phyloP scores from a whole-genome alignment of 2,113 vertebrate species.

The Zosterops hypoxanthus region DNA sequence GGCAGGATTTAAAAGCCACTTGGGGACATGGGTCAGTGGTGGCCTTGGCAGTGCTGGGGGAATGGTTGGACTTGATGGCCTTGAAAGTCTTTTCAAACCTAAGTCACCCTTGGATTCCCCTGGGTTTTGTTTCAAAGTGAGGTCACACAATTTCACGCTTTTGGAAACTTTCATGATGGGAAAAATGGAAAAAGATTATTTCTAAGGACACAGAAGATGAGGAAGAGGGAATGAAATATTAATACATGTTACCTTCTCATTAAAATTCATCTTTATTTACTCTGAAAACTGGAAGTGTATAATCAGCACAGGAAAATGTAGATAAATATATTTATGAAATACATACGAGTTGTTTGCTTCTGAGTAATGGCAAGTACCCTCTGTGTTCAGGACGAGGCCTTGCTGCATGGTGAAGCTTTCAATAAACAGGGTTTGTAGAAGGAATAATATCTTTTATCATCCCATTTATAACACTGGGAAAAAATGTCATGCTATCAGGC shows the following conservation, averaged over 20 bases:
- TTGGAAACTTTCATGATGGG: not conserved
- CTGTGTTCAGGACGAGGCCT: not conserved
- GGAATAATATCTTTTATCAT: not conserved
- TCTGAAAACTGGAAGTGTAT: not conserved
- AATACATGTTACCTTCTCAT: not conserved
- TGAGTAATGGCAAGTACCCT: not conserved
- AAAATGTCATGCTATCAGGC: not conserved
- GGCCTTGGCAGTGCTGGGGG: not conserved
- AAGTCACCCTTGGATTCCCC: not conserved
- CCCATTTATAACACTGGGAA: not conserved
- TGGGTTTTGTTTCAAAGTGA: not conserved
- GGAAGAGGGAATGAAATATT: not conserved
- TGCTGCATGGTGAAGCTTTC: not conserved
- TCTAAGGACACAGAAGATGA: not conserved
- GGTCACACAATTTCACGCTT: accelerated
- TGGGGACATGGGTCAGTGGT: not conserved
- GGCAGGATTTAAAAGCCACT: not conserved
- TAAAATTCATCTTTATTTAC: conserved; percentile 28
- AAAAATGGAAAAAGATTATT: not conserved
- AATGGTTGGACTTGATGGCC: accelerated
- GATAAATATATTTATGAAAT: conserved; percentile 44
- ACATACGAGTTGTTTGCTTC: not conserved
- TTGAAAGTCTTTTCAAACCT: not conserved
- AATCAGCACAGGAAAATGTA: conserved; percentile 13
- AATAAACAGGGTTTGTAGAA: not conserved